phyloP scores from a whole-genome alignment of 2,113 vertebrate species.

The Anguilla japonica region DNA sequence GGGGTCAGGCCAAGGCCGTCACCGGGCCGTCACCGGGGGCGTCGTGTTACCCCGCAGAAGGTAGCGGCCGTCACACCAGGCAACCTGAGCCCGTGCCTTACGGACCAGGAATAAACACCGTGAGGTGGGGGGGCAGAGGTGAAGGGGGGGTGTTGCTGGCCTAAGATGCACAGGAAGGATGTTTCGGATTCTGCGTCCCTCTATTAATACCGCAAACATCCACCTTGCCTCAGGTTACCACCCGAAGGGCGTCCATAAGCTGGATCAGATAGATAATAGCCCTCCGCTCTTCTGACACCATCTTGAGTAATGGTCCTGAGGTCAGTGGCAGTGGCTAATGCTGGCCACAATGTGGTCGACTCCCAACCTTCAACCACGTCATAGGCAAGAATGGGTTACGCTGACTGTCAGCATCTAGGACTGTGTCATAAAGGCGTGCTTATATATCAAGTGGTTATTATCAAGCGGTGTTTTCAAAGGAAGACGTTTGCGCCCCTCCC shows the following conservation, averaged over 20 bases:
- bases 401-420: background rate
- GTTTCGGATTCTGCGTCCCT: constrained; percentile 21
- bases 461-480: background rate
- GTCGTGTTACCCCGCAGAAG: constrained; percentile 33
- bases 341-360: background rate
- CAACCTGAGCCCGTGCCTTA: constrained; percentile 40
- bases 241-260: background rate
- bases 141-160: background rate
- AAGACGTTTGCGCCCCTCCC: background rate
- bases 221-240: background rate
- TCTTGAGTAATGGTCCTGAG: background rate
- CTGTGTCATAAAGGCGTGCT: background rate
- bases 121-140: constrained; percentile 3
- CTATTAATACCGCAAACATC: constrained; percentile 10
- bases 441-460: background rate
- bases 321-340: background rate
- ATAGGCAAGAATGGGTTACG: background rate
- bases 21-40: background rate
- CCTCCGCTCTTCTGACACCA: background rate
- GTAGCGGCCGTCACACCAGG: constrained; percentile 27
- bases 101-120: constrained; percentile 39
- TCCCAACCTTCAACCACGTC: background rate
- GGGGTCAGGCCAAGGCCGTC: constrained; percentile 2
- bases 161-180: constrained; percentile 28
- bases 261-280: background rate